Base-by-base conservation (phyloP, 37 sponge, comb jelly and placozoan species). In the Sycon ciliatum region DNA sequence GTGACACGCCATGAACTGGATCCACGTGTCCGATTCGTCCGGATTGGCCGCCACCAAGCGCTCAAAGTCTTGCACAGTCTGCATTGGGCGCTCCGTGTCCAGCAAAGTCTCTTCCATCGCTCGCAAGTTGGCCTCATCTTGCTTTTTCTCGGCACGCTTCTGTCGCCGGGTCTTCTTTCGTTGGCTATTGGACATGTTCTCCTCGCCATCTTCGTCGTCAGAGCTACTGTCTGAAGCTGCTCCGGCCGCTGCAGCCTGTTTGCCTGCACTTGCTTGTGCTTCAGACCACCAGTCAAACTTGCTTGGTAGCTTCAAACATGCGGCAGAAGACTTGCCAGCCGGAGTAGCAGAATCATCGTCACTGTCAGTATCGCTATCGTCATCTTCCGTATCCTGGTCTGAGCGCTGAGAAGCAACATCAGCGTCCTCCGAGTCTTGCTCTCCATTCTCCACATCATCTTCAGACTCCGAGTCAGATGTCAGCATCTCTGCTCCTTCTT, bases 31-130 rank as follows among this genome's bases (percentile, higher is more conserved):
- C 0, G 93, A 87, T 58, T 56, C 61, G 76, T 91, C 85, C 3
- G 98, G 98, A 28, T 30, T 34, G 22, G 82, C 36, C 56, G 82
- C 61, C 54, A 95, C 74, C 34, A 84, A 78, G n/a, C 93, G 70
- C 32, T 95, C 98, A 80, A 87, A 95, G 70, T 98, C 94, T 3
- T 93, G 94, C 7, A 80, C 76, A 32, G 82, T 77, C 58, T 98
- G 84, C 34, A 81, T 87, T 22, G 62, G 57, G 20, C 74, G 68
- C 34, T 32, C 57, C 11, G 32, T 22, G 5, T 88, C 84, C 70
- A 92, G 69, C 22, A 82, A 36, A 2, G 83, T 66, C 64, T 62
- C 77, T 75, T 92, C 93, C 34, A 71, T 79, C 81, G 86, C 54
- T 24, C 7, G 24, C 33, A 60, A 60, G 16, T 42, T 42, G 13